Evolutionary conservation across 2,113 vertebrate species (phyloP), one percentile per base, ranked within the genome.

Genomic region (Ceyx margarethae): DNA sequence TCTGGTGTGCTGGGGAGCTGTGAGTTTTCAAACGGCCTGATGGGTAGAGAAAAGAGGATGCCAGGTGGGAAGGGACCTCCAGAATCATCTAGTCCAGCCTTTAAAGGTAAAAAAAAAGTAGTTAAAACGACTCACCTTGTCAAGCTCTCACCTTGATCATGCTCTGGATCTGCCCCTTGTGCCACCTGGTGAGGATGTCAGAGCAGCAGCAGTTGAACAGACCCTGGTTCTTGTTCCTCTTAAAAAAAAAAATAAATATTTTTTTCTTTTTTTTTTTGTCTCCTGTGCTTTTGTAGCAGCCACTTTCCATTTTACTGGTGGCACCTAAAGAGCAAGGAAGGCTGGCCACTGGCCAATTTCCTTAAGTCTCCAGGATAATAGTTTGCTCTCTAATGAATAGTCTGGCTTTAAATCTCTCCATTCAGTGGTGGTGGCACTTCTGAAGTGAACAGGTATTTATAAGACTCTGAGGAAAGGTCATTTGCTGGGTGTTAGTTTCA

Each of bases 311-410:
- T 88, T 74, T 90, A 75, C 69, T 48, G 80, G 82, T 42, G 72
- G 83, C 93, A 95, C 92, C 93, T 64, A 56, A 72, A 62, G 86
- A 68, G 92, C 33, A 74, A 65, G 86, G 66, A 73, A 93, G 76
- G 45, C 53, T 97, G 94, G 92, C 94, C 95, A 84, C 35, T 61
- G 80, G 94, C 93, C 96, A 97, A 50, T 92, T 96, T 87, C 80
- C 84, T 93, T 87, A 95, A 78, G 89, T 86, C 84, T 96, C 43
- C 60, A 86, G 65, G 89, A 94, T 93, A 97, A 96, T 91, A 93
- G 92, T 85, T 96, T 85, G 88, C 90, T 97, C 91, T 96, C 86
- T 96, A 89, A 81, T 92, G 96, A 95, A 95, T 64, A 95, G 86
- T 73, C 56, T 91, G 96, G 81, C 91, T 97, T 94, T 96, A 97